Conservation (phyloP, 2,888 invertebrate species). For the Drosophila percnosoma region DNA sequence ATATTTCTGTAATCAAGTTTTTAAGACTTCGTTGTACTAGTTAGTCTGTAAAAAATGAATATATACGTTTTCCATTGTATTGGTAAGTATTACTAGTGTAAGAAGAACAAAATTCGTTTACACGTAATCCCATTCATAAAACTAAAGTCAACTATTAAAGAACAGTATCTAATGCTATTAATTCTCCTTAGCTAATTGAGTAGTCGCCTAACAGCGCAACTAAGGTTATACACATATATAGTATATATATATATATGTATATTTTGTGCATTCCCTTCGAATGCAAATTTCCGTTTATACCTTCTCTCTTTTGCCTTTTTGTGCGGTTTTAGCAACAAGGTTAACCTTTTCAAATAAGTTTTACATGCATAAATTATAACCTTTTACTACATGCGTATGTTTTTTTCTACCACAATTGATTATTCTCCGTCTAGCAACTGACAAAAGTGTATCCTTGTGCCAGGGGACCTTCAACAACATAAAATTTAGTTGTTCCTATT, state of each 20-base stretch:
- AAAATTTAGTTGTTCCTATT: slow-evolving; percentile 15
- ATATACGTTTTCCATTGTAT: too few species aligned
- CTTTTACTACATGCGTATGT: slow-evolving; percentile 26
- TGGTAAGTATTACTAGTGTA: background rate
- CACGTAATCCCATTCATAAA: background rate
- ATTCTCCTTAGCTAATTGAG: background rate
- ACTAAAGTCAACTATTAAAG: background rate
- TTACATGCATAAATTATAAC: slow-evolving; percentile 45
- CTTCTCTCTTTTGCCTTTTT: slow-evolving; percentile 7
- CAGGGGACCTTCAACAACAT: slow-evolving; percentile 19
- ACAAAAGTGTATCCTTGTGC: slow-evolving; percentile 9
- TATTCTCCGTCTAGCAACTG: slow-evolving; percentile 14
- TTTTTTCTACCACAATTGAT: slow-evolving; percentile 33
- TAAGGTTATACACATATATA: too few species aligned
- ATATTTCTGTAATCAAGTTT: too few species aligned
- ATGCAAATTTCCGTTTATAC: background rate
- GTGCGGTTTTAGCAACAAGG: slow-evolving; percentile 23
- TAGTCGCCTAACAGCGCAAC: background rate
- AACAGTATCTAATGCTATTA: background rate
- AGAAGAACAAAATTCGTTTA: background rate
- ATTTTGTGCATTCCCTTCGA: background rate
- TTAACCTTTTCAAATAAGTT: slow-evolving; percentile 50
- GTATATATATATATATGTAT: too few species aligned
- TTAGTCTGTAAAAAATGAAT: too few species aligned
- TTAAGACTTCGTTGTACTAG: too few species aligned